Evolutionary conservation across 2,888 invertebrate species (phyloP), one percentile per base, ranked within the genome.

Genomic region (Ennomos erosarius): DNA sequence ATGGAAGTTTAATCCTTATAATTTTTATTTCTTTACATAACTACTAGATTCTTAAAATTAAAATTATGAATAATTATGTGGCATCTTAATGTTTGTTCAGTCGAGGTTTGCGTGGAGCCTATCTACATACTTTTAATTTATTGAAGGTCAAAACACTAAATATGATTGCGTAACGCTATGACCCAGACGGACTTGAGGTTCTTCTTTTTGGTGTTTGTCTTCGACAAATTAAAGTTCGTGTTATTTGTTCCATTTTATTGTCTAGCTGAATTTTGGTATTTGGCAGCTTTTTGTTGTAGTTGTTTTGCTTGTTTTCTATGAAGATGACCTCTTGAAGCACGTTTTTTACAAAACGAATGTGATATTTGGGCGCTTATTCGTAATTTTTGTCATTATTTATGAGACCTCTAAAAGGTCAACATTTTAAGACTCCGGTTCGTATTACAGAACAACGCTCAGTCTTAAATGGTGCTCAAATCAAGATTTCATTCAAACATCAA

Each of bases 181-280:
- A 63, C 66, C 61, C 59, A 66, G 63, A 62, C 66, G 61, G 49
- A 66, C 61, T 61, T 66, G 59, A 59, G 42, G 55, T 61, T 56
- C 51, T 10, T 60, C 46, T 60, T 57, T 58, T 53, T 53, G n/a
- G 39, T 53, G 36, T 55, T 55, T 51, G 55, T 55, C 48, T 58
- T 59, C 26, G 16, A 45, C 49, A 56, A 48, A 49, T 53, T 56
- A 43, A 50, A 48, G 26, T 49, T 61, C 33, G n/a, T 49, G 37
- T 43, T 59, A 59, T 55, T 59, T 54, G 46, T 59, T 40, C 40
- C 13, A 49, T 49, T 59, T 53, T 49, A 53, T 40, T 39, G 44
- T 44, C 34, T 48, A 43, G 43, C 42, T 35, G 2, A 26, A 39
- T 53, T 47, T 43, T 16, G 43, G 16, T 38, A 48, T 53, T 43